Base-by-base conservation (phyloP, 1,140 invertebrate genomes). In the Aplysia californica region DNA sequence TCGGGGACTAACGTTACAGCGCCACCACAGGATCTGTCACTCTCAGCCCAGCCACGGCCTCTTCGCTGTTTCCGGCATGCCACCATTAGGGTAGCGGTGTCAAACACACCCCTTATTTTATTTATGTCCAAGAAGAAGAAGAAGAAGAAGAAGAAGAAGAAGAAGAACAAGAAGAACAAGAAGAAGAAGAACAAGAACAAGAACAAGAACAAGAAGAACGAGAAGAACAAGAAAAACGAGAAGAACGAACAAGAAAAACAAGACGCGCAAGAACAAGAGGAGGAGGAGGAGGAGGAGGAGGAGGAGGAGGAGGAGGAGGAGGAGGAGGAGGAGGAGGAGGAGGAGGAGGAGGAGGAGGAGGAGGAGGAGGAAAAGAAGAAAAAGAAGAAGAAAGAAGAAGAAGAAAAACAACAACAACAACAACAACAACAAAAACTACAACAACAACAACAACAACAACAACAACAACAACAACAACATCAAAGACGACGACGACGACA, bases 121-220 rank as follows among this genome's bases (percentile, higher is more conserved):
- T n/a, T n/a, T n/a, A n/a, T n/a, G n/a, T n/a, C n/a, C 18, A 61
- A 61, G 59, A 61, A 29, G 59, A 61, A 61, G 59, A 61, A 61
- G 59, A 61, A 61, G 59, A 61, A 61, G 59, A 61, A 61, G 59
- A 61, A 61, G 26, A 29, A 61, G 26, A 29, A 61, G 26, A 29
- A 61, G 26, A 29, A 61, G 26, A 29, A 61, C 10, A 10, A 61
- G 29, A 29, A 61, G 10, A 29, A 61, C 10, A 10, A 61, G 6
- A 29, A 61, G 6, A 29, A 61, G 6, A 26, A 61, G 26, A 29
- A 61, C 10, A 29, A 61, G 6, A 29, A 61, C 10, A 29, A 61
- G 6, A 29, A 61, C 10, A 29, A 61, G 26, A 29, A 61, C 15
- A 29, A 26, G 26, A 29, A 61, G 26, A 29, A 61, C 15, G 59